Evolutionary conservation across 2,888 invertebrate species (phyloP).

Genomic region (Bombyx huttoni): DNA sequence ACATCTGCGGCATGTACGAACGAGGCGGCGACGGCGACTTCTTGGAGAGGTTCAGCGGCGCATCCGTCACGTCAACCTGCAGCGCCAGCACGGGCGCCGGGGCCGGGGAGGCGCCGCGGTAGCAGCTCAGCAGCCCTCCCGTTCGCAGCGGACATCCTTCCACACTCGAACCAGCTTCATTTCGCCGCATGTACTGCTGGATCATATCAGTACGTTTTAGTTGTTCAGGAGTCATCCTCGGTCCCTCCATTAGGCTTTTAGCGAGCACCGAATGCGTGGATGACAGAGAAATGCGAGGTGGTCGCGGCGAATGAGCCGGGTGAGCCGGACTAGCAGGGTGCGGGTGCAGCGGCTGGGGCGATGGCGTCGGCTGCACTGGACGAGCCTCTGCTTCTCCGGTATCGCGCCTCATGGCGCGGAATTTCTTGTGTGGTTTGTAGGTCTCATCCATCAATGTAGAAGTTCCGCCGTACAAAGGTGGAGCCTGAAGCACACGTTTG

Average conservation of each 20-base stretch:
- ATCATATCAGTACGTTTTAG: slow-evolving; percentile 93
- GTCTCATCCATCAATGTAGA: slow-evolving; percentile 94
- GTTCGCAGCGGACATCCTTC: slow-evolving; percentile 55
- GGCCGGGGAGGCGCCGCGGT: slow-evolving; percentile 58
- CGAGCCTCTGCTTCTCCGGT: slow-evolving; percentile 81
- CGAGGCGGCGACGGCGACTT: slow-evolving; percentile 76
- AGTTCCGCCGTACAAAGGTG: slow-evolving; percentile 91
- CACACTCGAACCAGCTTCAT: slow-evolving; percentile 68
- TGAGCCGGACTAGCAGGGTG: slow-evolving; percentile 51
- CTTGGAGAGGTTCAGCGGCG: slow-evolving; percentile 92
- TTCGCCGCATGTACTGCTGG: slow-evolving; percentile 91
- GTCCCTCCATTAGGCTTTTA: slow-evolving; percentile 92
- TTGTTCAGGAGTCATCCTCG: slow-evolving; percentile 93
- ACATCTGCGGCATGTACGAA: slow-evolving; percentile 75
- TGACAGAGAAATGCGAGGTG: slow-evolving; percentile 75
- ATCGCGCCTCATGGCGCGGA: slow-evolving; percentile 88
- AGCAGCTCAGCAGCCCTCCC: slow-evolving; percentile 41
- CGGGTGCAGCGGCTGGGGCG: slow-evolving; percentile 68
- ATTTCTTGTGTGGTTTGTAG: slow-evolving; percentile 96
- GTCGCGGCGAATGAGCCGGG: slow-evolving; percentile 70
- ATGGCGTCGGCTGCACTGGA: slow-evolving; percentile 54
- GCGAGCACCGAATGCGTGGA: slow-evolving; percentile 92
- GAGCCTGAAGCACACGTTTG: slow-evolving; percentile 92
- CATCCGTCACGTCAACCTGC: slow-evolving; percentile 87
- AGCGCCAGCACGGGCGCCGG: slow-evolving; percentile 58